These are phyloP conservation scores for Torymus tubicola DNA, from an alignment of 2,888 invertebrate species.

Conservation along the genomic window DNA sequence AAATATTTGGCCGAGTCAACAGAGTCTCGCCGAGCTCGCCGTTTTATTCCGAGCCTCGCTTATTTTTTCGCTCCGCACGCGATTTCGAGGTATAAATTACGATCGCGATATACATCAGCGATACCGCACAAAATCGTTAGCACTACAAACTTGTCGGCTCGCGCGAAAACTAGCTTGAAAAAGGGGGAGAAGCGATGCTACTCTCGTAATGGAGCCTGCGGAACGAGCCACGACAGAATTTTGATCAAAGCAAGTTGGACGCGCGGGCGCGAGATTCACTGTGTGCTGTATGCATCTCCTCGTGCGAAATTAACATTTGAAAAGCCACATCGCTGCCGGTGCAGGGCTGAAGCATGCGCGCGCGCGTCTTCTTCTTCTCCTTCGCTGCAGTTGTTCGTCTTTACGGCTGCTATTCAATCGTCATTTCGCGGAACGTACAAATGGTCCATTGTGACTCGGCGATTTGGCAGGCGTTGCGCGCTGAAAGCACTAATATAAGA, in stretches of 20 bases:
- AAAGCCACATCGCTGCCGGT: conserved; percentile 20
- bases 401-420: conserved; percentile 56
- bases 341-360: conserved; percentile 23
- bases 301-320: conserved; percentile 45
- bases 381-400: conserved; percentile 49
- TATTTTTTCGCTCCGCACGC: conserved; percentile 6
- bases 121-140: conserved; percentile 17
- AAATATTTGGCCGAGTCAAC: conserved; percentile 14
- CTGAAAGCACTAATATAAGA: conserved; percentile 58
- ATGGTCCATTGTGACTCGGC: conserved; percentile 59
- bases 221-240: conserved; percentile 19
- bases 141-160: neutral
- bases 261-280: conserved; percentile 57
- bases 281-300: neutral
- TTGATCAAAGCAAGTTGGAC: conserved; percentile 25
- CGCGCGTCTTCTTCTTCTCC: conserved; percentile 40
- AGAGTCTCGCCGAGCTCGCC: neutral
- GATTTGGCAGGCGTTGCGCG: conserved; percentile 58
- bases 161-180: neutral
- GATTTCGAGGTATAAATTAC: neutral
- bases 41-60: neutral
- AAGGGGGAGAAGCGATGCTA: too few relatives aligned
- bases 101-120: neutral
- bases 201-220: too few relatives aligned
- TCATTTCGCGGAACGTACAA: conserved; percentile 57